Conservation (phyloP, 2,888 invertebrate species). For the Thecocarcelia acutangulata region DNA sequence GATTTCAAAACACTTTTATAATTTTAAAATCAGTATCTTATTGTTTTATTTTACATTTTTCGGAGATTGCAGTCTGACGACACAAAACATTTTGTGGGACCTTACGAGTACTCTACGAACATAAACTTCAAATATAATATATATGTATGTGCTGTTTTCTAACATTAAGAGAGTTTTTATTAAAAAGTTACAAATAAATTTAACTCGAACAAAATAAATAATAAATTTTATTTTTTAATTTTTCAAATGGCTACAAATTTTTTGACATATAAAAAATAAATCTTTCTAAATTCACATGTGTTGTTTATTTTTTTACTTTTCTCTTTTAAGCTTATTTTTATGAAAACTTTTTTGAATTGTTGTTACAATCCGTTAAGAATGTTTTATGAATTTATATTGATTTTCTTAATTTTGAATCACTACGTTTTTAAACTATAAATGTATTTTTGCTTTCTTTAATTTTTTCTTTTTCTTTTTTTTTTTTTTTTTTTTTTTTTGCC, state of each 20-base stretch:
- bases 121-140: too few relatives aligned
- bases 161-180: neutral
- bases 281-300: conserved; percentile 14
- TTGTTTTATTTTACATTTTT: too few relatives aligned
- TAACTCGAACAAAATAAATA: conserved; percentile 10
- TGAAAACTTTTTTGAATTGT: conserved; percentile 29
- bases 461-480: too few relatives aligned
- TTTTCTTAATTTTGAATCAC: conserved; percentile 39
- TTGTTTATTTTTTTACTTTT: conserved; percentile 9
- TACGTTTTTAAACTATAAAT: neutral
- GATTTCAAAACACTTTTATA: too few relatives aligned
- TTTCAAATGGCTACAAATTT: conserved; percentile 19
- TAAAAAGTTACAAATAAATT: conserved; percentile 1
- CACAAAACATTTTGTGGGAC: too few relatives aligned
- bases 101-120: too few relatives aligned
- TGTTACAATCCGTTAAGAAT: conserved; percentile 30
- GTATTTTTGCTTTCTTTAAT: neutral
- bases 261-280: conserved; percentile 59
- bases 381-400: conserved; percentile 27
- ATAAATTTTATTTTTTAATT: too few relatives aligned
- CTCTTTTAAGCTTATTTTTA: conserved; percentile 11
- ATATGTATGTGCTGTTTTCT: neutral
- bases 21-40: too few relatives aligned
- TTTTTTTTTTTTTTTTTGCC: conserved; percentile 35
- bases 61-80: too few relatives aligned